These are phyloP conservation scores for Tetramorium simillimum DNA, from an alignment of 1,140 invertebrate genomes.

Conservation along the genomic window DNA sequence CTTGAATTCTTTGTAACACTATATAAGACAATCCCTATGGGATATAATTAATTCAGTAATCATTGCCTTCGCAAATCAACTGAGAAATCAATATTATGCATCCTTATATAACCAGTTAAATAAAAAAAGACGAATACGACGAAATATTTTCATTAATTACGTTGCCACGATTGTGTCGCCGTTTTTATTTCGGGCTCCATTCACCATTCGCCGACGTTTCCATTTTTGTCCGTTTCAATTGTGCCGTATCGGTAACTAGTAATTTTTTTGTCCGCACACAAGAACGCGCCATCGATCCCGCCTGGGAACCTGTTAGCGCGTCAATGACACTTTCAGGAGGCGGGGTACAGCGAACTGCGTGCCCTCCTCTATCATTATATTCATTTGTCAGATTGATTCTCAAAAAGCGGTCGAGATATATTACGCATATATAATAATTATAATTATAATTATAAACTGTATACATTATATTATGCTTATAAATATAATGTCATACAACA, in stretches of 20 bases:
- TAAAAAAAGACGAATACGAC: slow-evolving; percentile 6
- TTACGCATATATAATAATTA: neutral
- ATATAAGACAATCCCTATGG: neutral
- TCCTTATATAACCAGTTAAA: slow-evolving; percentile 8
- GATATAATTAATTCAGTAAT: slow-evolving; percentile 7
- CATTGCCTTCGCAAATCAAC: neutral
- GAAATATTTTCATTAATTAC: slow-evolving; percentile 58
- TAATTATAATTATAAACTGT: neutral
- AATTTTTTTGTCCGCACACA: slow-evolving; percentile 58
- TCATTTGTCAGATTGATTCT: slow-evolving; percentile 4
- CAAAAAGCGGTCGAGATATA: neutral
- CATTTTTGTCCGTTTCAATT: slow-evolving; percentile 56
- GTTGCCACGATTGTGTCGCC: slow-evolving; percentile 11
- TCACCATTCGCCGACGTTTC: slow-evolving; percentile 39
- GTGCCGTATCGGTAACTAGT: slow-evolving; percentile 43
- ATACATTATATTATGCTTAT: neutral
- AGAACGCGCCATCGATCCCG: slow-evolving; percentile 62
- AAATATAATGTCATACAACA: neutral
- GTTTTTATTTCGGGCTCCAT: slow-evolving; percentile 46
- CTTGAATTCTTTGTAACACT: neutral
- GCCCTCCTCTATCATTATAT: neutral
- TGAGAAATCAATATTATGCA: neutral
- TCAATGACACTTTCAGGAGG: slow-evolving; percentile 42
- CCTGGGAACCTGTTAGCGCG: slow-evolving; percentile 62
- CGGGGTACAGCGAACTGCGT: slow-evolving; percentile 19